These are phyloP conservation scores for Carollia perspicillata DNA, from an alignment of 2,113 vertebrate species.

Conservation along the genomic window DNA sequence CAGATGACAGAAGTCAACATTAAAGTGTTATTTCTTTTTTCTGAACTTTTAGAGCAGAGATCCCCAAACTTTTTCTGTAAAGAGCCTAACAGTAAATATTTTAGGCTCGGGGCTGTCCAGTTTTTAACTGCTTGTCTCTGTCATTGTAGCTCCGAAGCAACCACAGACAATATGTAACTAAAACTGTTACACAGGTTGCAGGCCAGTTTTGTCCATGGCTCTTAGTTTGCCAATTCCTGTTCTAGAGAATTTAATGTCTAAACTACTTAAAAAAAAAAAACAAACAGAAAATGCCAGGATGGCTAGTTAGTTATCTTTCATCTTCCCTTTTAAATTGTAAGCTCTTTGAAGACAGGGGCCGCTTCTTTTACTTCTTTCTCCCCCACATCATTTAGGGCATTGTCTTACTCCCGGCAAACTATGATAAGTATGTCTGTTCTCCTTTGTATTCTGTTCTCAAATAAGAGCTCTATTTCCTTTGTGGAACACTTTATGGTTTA, in stretches of 20 bases:
- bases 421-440: not conserved
- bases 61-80: not conserved
- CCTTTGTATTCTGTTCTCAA: not conserved
- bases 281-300: not conserved
- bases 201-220: not conserved
- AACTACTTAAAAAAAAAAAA: not conserved
- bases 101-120: not conserved
- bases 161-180: not conserved
- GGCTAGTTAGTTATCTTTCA: conserved; percentile 1
- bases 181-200: not conserved
- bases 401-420: not conserved
- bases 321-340: not conserved
- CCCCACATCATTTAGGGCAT: not conserved
- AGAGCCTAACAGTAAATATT: not conserved
- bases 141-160: not conserved
- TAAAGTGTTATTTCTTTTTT: not conserved
- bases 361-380: not conserved
- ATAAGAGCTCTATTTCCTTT: not conserved
- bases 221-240: not conserved
- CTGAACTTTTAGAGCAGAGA: not conserved
- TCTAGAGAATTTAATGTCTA: not conserved
- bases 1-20: not conserved
- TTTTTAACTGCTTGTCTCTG: not conserved
- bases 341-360: not conserved
- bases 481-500: not conserved